Conservation (phyloP, 2,888 invertebrate genomes). For the Pristionchus mayeri region DNA sequence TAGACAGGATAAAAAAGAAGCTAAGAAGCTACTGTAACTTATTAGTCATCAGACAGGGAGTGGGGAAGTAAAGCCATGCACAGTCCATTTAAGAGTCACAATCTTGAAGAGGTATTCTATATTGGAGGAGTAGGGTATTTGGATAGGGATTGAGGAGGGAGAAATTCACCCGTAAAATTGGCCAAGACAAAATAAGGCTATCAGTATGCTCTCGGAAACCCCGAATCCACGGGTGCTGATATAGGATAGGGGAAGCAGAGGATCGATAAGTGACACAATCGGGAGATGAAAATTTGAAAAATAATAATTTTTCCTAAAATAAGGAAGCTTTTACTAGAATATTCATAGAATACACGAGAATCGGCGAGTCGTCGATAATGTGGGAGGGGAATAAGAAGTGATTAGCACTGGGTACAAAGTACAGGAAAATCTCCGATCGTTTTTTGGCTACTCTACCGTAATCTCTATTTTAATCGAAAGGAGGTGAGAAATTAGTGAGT, state of each 20-base stretch:
- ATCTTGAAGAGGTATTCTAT: not conserved
- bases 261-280: slow-evolving; percentile 1
- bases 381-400: slow-evolving; percentile 4
- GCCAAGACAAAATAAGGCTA: slow-evolving; percentile 13
- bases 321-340: too few relatives aligned
- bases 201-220: not conserved
- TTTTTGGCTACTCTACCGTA: slow-evolving; percentile 26
- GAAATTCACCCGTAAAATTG: not conserved
- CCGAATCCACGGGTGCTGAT: not conserved
- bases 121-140: not conserved
- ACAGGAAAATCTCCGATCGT: not conserved
- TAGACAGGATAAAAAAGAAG: not conserved
- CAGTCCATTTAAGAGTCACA: slow-evolving; percentile 18
- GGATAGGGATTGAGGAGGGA: not conserved
- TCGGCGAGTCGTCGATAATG: not conserved
- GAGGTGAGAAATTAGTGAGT: slow-evolving; percentile 29
- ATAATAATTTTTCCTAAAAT: not conserved
- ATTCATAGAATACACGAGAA: not conserved
- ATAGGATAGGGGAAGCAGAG: not conserved
- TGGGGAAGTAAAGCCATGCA: not conserved
- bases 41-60: not conserved
- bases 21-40: not conserved
- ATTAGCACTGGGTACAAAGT: slow-evolving; percentile 1
- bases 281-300: not conserved
- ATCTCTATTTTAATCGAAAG: not conserved